Evolutionary conservation across 1,140 invertebrate genomes (phyloP).

Genomic region (Bursaphelenchus mucronatus): DNA sequence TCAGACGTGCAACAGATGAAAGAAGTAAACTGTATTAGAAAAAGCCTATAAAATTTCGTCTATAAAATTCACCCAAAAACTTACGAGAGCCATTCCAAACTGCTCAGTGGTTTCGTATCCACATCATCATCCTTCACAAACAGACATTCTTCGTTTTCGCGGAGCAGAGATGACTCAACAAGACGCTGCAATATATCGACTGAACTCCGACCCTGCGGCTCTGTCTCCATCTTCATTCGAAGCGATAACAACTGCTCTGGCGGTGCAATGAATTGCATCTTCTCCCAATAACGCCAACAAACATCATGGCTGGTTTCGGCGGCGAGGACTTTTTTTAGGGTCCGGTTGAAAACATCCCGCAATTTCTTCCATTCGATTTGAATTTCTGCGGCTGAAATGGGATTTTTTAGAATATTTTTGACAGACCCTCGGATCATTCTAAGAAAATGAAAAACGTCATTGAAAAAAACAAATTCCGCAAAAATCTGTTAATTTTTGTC

Average conservation of each 20-base stretch:
- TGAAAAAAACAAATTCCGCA: background rate
- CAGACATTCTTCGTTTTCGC: background rate
- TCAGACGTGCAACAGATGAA: background rate
- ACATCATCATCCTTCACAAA: slow-evolving; percentile 11
- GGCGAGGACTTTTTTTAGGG: slow-evolving; percentile 28
- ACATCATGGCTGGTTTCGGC: slow-evolving; percentile 20
- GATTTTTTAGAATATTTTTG: background rate
- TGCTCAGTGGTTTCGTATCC: slow-evolving; percentile 7
- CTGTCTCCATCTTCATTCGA: background rate
- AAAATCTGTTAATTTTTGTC: background rate
- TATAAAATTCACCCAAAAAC: background rate
- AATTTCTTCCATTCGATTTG: slow-evolving; percentile 40
- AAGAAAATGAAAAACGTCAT: background rate
- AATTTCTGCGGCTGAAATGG: slow-evolving; percentile 29
- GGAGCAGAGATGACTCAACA: background rate
- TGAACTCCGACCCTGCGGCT: background rate
- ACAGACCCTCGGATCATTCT: background rate
- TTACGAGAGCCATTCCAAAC: slow-evolving; percentile 17
- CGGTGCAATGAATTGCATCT: slow-evolving; percentile 26
- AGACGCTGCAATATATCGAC: background rate
- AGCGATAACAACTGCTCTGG: slow-evolving; percentile 6
- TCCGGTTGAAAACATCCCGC: slow-evolving; percentile 36
- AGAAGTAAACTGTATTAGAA: too few species aligned
- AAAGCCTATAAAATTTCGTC: slow-evolving; percentile 1
- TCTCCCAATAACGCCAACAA: slow-evolving; percentile 37